Evolutionary conservation across 35 echinoderm and acorn worm species (phyloP).

Genomic region (Chiridota heheva): DNA sequence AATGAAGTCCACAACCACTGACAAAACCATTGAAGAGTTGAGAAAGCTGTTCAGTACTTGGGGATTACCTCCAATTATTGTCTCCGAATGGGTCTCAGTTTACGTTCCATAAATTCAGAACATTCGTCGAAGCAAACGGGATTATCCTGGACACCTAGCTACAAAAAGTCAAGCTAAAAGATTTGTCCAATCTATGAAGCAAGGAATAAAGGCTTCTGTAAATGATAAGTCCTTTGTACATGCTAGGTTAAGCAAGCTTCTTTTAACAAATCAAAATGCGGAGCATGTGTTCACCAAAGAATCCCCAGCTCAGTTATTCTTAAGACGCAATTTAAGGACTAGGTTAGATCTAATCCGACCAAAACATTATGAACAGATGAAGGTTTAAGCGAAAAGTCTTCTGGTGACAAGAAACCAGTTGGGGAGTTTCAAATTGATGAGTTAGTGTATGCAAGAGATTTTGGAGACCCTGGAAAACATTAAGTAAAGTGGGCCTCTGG

Average conservation of each 20-base stretch:
- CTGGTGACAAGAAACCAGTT: background rate
- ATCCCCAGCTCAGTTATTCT: conserved; percentile 22
- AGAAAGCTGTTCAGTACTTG: conserved; percentile 26
- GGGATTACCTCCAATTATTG: conserved; percentile 55
- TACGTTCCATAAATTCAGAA: conserved; percentile 44
- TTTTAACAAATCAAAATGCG: conserved; percentile 40
- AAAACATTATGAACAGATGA: conserved; percentile 28
- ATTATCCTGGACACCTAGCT: conserved; percentile 37
- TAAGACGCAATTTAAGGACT: conserved; percentile 14
- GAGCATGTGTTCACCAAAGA: background rate
- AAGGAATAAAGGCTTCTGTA: conserved; percentile 40
- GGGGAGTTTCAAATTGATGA: background rate
- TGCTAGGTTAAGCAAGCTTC: conserved; percentile 1
- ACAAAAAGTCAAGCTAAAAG: conserved; percentile 52
- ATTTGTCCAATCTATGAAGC: conserved; percentile 46
- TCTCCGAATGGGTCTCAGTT: conserved; percentile 64
- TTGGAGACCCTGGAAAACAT: conserved; percentile 12
- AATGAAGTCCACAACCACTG: conserved; percentile 42
- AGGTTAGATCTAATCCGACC: conserved; percentile 31
- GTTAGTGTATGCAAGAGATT: conserved; percentile 29
- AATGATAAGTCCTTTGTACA: no score
- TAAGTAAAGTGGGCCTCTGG: conserved; percentile 47
- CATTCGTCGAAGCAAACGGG: conserved; percentile 52
- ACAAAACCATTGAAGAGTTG: conserved; percentile 32
- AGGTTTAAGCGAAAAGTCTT: conserved; percentile 9